Percentiles rank a stretch among this genome's conserved stretches.
Evolutionary conservation across 1,140 invertebrate genomes (phyloP).

Genomic region (Galleria mellonella): DNA sequence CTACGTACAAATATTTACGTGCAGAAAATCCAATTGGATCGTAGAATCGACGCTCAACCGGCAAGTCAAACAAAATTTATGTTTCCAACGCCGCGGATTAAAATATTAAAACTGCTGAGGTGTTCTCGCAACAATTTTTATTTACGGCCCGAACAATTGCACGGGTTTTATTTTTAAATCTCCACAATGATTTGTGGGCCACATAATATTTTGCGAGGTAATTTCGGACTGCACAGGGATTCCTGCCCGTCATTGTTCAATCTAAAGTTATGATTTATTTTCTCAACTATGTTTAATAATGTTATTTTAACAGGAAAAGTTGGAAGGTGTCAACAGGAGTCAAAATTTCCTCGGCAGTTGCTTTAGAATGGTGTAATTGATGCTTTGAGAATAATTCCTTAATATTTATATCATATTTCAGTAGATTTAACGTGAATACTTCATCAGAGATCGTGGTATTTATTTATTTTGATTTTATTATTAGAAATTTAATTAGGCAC

Average conservation of each 20-base stretch:
- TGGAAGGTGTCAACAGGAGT: not conserved
- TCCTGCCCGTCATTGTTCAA: not conserved
- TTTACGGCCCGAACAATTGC: slow-evolving; percentile 49
- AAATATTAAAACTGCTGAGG: slow-evolving; percentile 64
- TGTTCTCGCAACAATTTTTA: slow-evolving; percentile 53
- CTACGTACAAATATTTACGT: too few relatives aligned
- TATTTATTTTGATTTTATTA: too few relatives aligned
- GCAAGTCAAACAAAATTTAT: slow-evolving; percentile 55
- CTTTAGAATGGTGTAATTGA: too few relatives aligned
- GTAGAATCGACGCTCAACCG: slow-evolving; percentile 21
- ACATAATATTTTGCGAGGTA: slow-evolving; percentile 27
- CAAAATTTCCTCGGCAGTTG: not conserved
- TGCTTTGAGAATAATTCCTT: too few relatives aligned
- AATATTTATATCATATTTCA: too few relatives aligned
- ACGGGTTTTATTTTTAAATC: slow-evolving; percentile 34
- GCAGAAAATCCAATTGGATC: slow-evolving; percentile 13
- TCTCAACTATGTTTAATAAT: slow-evolving; percentile 7
- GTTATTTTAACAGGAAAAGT: slow-evolving; percentile 10
- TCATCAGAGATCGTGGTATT: too few relatives aligned
- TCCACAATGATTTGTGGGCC: slow-evolving; percentile 34
- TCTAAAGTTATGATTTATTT: slow-evolving; percentile 11
- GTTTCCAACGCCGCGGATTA: slow-evolving; percentile 36
- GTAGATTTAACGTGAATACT: too few relatives aligned
- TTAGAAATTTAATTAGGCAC: too few relatives aligned
- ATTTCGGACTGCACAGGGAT: slow-evolving; percentile 12